These are phyloP conservation scores for Belonocnema kinseyi DNA, from an alignment of 1,140 invertebrate genomes.

Conservation along the genomic window DNA sequence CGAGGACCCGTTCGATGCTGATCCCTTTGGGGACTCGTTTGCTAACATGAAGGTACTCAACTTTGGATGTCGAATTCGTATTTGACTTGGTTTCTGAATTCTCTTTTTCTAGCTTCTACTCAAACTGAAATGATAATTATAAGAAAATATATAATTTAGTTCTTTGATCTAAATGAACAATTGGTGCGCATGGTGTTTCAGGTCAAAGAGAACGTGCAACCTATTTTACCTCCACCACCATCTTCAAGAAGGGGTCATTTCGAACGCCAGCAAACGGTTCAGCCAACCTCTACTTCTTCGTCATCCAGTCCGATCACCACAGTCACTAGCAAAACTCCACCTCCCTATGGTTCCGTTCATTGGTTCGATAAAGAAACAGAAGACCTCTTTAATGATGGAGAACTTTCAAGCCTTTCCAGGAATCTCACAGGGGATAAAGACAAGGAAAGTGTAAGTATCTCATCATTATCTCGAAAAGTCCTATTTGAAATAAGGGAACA, in stretches of 20 bases:
- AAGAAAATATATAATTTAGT: too few species aligned
- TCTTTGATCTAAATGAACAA: not conserved
- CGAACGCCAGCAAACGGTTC: slow-evolving; percentile 70
- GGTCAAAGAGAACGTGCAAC: slow-evolving; percentile 70
- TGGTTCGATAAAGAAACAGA: slow-evolving; percentile 77
- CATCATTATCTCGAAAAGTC: not conserved
- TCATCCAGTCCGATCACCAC: slow-evolving; percentile 71
- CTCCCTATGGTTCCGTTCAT: slow-evolving; percentile 65
- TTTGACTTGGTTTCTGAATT: not conserved
- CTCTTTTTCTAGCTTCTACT: not conserved
- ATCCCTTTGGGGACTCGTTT: slow-evolving; percentile 90
- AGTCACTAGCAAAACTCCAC: slow-evolving; percentile 70
- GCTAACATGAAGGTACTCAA: slow-evolving; percentile 79
- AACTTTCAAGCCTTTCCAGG: slow-evolving; percentile 58
- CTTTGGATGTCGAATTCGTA: too few species aligned
- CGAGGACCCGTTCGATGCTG: slow-evolving; percentile 78
- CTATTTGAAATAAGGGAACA: not conserved
- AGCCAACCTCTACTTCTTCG: slow-evolving; percentile 60
- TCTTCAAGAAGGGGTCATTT: slow-evolving; percentile 69
- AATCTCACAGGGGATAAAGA: slow-evolving; percentile 62
- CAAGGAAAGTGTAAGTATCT: slow-evolving; percentile 59
- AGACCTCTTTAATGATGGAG: slow-evolving; percentile 73
- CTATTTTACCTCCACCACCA: slow-evolving; percentile 81
- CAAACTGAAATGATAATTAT: too few species aligned
- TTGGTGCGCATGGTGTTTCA: slow-evolving; percentile 36